Evolutionary conservation across 2,797 vertebrate species (phyloP), one percentile per base, ranked within the genome.

Genomic region (Todus mexicanus): DNA sequence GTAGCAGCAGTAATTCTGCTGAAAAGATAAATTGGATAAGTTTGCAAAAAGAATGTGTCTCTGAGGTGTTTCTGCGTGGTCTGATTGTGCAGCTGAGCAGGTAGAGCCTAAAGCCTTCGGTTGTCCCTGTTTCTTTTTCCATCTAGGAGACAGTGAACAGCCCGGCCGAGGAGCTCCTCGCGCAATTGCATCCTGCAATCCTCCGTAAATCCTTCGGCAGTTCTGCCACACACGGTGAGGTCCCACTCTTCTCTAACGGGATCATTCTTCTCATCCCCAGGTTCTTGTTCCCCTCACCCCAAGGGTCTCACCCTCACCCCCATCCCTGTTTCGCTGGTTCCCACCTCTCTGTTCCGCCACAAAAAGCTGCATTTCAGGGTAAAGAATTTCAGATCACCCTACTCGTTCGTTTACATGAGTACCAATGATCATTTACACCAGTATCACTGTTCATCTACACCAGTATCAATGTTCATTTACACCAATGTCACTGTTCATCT

Each of bases 1-100:
- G 0, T 0, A 11, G 0, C 22, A 10, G 35, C 23, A 15, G 8
- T 5, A 6, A 29, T 92, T 83, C 22, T 53, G 17, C 47, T 21
- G 77, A 18, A 68, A 56, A 89, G 43, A 25, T 48, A 7, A 78
- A 72, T 63, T 29, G n/a, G 27, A 15, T 6, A 66, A 61, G 31
- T 4, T 12, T 13, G 23, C 23, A 16, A 27, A 89, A 84, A 45
- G 15, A 45, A 26, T 0, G 6, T 15, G 5, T 9, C 12, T 10
- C 35, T 14, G 6, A 22, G 40, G 47, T 7, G 5, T 51, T 73
- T 35, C 68, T 31, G 21, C 4, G 1, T 51, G 3, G 25, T 53
- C 38, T 42, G 19, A 4, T 37, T 16, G 1, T 35, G 14, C 9
- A 15, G 20, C 7, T 21, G 47, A 61, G 53, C 50, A 27, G 25